Evolutionary conservation across 2,888 invertebrate species (phyloP), one percentile per base, ranked within the genome.

Genomic region (Conus canariensis): DNA sequence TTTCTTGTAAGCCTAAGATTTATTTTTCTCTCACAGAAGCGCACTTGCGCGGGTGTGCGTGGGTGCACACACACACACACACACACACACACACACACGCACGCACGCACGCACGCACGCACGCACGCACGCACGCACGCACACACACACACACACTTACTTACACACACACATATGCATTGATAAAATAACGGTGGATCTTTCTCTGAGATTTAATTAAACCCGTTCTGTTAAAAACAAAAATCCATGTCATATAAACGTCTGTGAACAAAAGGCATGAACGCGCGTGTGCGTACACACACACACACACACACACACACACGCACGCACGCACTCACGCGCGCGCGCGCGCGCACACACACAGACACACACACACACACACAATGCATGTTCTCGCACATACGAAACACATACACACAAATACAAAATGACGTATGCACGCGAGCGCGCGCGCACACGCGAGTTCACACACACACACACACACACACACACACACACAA

Each of bases 91-190:
- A 12, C 74, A 74, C 74, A n/a, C 74, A 4, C 74, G 6, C 74
- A 74, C 25, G n/a, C 74, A 74, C 74, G 5, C 74, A 74, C 74
- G 3, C 74, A 74, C 74, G 3, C 74, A 74, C 74, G 3, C 74
- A 74, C 74, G 3, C 74, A 74, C 74, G 3, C 74, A 74, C 74
- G 3, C 74, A 74, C 14, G 1, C 74, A 74, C 14, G 3, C n/a
- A 74, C 74, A 74, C 74, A 74, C 74, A 74, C 74, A 74, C 74
- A 74, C 74, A 74, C 74, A 74, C 70, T 12, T 7, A 74, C 74
- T 9, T 22, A 74, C 74, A 74, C 74, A 74, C 74, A 74, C 74
- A 74, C 74, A 74, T 22, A 74, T 7, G 19, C 74, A 74, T 9
- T 45, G 45, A 64, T 19, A 64, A 45, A 45, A 45, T 45, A 45